A percentile compares a stretch with the other conserved stretches of the same genome.
Conservation (phyloP, 2,888 invertebrate genomes). For the Cartodere bifasciata region DNA sequence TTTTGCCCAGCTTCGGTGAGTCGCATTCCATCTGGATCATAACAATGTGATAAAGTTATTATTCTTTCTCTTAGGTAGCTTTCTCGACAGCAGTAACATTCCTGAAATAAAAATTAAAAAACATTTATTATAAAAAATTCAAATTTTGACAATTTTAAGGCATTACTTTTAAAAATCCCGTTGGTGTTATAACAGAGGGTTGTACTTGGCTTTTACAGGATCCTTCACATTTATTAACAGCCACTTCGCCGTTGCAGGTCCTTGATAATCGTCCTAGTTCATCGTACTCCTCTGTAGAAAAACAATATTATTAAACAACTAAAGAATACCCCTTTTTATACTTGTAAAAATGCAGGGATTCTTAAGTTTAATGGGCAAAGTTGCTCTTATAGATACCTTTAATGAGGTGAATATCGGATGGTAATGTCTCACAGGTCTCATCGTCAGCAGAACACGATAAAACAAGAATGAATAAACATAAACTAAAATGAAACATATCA, state of each 20-base stretch:
- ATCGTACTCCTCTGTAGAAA: slow-evolving; percentile 68
- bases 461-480: slow-evolving; percentile 18
- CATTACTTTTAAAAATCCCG: slow-evolving; percentile 74
- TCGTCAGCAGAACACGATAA: too few relatives aligned
- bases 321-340: slow-evolving; percentile 5
- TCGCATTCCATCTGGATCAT: slow-evolving; percentile 74
- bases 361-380: background rate
- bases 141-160: too few relatives aligned
- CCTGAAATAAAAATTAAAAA: slow-evolving; percentile 49
- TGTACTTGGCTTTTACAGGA: slow-evolving; percentile 85
- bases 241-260: slow-evolving; percentile 81
- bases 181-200: slow-evolving; percentile 77
- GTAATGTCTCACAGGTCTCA: slow-evolving; percentile 74
- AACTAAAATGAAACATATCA: slow-evolving; percentile 18
- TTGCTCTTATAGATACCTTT: slow-evolving; percentile 47
- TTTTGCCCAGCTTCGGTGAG: slow-evolving; percentile 56
- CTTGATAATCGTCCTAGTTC: slow-evolving; percentile 71
- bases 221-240: slow-evolving; percentile 89
- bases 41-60: slow-evolving; percentile 72
- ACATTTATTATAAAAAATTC: background rate
- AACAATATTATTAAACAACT: slow-evolving; percentile 10
- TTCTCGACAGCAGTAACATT: slow-evolving; percentile 86
- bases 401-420: slow-evolving; percentile 74
- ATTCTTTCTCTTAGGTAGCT: slow-evolving; percentile 70
- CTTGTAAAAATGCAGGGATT: background rate